Evolutionary conservation across 2,797 vertebrate genomes (phyloP).

Genomic region (Pogonophryne albipinna): DNA sequence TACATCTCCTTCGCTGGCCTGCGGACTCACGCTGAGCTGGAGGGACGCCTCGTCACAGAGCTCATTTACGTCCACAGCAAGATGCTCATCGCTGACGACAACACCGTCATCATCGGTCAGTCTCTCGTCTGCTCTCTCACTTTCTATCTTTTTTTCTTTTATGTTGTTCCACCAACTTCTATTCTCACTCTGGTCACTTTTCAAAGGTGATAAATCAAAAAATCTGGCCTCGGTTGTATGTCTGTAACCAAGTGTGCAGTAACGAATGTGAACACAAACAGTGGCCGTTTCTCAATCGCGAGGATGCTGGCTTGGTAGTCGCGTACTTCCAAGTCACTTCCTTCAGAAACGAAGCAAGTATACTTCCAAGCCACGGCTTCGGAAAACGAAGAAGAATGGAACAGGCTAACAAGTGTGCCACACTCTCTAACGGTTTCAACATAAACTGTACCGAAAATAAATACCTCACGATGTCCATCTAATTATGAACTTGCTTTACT

Average conservation of each 20-base stretch:
- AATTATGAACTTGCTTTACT: too few relatives aligned
- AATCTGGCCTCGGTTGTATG: slow-evolving; percentile 17
- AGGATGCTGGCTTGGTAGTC: too few relatives aligned
- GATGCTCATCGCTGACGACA: slow-evolving; percentile 96
- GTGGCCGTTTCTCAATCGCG: too few relatives aligned
- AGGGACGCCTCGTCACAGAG: slow-evolving; percentile 94
- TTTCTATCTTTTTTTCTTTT: slow-evolving; percentile 49
- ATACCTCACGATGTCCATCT: too few relatives aligned
- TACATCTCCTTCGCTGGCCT: slow-evolving; percentile 97
- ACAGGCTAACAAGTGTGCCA: too few relatives aligned
- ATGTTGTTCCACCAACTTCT: slow-evolving; percentile 10
- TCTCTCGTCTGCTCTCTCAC: slow-evolving; percentile 88
- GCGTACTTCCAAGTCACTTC: too few relatives aligned
- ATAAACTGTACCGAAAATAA: too few relatives aligned
- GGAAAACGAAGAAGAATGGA: too few relatives aligned
- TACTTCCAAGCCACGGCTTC: too few relatives aligned
- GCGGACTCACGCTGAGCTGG: slow-evolving; percentile 92
- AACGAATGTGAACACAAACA: slow-evolving; percentile 12
- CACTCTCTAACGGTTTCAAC: too few relatives aligned
- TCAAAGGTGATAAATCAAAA: slow-evolving; percentile 26
- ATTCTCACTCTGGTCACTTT: slow-evolving; percentile 24
- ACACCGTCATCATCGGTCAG: slow-evolving; percentile 98
- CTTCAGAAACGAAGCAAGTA: too few relatives aligned
- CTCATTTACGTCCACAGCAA: slow-evolving; percentile 99
- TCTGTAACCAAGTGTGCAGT: slow-evolving; percentile 31